These are phyloP conservation scores for Tachycineta bicolor DNA, from an alignment of 2,113 vertebrate species.

Conservation along the genomic window DNA sequence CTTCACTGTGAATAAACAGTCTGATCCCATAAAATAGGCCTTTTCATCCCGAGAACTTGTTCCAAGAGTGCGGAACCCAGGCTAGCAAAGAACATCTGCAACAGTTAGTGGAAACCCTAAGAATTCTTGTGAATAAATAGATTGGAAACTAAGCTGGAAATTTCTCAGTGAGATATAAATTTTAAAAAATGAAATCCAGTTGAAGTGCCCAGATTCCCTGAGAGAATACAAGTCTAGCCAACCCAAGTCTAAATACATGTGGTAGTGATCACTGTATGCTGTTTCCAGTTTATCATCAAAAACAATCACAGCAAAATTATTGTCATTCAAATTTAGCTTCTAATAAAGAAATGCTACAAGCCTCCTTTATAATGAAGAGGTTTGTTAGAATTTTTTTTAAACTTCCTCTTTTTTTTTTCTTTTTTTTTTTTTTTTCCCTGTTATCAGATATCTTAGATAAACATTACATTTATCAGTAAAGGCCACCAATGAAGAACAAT, in stretches of 20 bases:
- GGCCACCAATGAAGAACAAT: background rate
- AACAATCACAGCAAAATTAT: constrained; percentile 44
- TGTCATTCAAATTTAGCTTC: constrained; percentile 42
- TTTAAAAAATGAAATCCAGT: constrained; percentile 72
- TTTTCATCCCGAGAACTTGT: constrained; percentile 22
- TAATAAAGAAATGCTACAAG: constrained; percentile 21
- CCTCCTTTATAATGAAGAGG: background rate
- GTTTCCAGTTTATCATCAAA: constrained; percentile 66
- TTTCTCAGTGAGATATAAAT: constrained; percentile 64
- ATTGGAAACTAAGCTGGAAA: constrained; percentile 70
- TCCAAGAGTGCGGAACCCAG: constrained; percentile 40
- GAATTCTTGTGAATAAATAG: constrained; percentile 63
- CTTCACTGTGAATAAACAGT: constrained; percentile 55
- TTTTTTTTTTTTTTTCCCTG: background rate
- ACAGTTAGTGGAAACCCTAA: constrained; percentile 58
- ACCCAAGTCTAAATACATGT: constrained; percentile 66
- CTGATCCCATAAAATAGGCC: constrained; percentile 20
- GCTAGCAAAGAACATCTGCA: constrained; percentile 62
- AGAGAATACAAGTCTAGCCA: constrained; percentile 70
- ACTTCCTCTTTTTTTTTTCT: background rate
- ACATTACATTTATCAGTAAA: background rate
- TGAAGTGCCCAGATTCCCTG: constrained; percentile 57
- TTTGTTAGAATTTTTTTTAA: background rate
- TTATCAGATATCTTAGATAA: background rate
- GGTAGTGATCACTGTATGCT: constrained; percentile 65